Evolutionary conservation across 2,888 invertebrate species (phyloP).

Genomic region (Leucoma salicis): DNA sequence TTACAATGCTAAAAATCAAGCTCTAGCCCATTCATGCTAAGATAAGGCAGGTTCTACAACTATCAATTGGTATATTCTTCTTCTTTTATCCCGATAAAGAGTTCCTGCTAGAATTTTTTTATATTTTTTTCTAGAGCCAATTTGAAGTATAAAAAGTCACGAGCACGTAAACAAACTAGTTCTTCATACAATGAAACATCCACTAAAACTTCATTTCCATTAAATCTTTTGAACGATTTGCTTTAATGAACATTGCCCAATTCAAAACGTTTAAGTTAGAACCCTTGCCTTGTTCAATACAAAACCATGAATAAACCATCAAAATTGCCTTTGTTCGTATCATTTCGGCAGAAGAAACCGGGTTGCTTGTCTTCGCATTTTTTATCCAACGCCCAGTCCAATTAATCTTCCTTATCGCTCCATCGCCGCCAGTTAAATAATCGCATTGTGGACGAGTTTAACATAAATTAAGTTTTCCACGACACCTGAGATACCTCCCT

Average conservation of each 20-base stretch:
- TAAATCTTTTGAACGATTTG: too few relatives aligned
- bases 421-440: constrained; percentile 76
- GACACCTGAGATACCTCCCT: constrained; percentile 76
- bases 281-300: constrained; percentile 21
- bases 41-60: too few relatives aligned
- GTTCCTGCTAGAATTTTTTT: too few relatives aligned
- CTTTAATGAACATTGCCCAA: constrained; percentile 22
- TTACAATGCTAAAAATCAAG: too few relatives aligned
- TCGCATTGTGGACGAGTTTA: constrained; percentile 75
- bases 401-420: constrained; percentile 77
- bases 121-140: too few relatives aligned
- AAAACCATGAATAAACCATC: constrained; percentile 36
- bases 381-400: constrained; percentile 54
- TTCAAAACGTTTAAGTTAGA: constrained; percentile 27
- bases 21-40: too few relatives aligned
- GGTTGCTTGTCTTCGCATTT: constrained; percentile 63
- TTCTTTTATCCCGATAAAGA: too few relatives aligned
- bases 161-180: too few relatives aligned
- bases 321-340: constrained; percentile 37
- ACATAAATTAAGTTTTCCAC: constrained; percentile 81
- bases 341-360: constrained; percentile 46
- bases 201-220: too few relatives aligned
- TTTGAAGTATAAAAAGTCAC: too few relatives aligned
- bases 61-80: too few relatives aligned
- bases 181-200: too few relatives aligned